Base-by-base conservation (phyloP, 2,888 invertebrate genomes). In the Apomyelois bistriatella region DNA sequence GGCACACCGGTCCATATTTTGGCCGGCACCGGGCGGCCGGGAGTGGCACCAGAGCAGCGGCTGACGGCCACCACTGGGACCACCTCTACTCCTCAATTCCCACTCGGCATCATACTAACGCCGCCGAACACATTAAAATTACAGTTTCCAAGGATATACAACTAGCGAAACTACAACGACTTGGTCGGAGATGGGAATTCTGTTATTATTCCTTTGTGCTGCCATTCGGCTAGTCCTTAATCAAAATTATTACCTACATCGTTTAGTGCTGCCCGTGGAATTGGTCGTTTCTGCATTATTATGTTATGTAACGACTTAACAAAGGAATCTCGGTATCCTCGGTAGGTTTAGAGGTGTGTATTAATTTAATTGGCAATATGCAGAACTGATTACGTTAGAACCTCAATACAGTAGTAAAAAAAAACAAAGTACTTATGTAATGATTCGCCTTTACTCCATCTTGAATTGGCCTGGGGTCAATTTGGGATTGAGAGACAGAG, bases 111-210 rank as follows among this genome's bases (percentile, higher is more conserved):
- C 74, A 77, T 75, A 76, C 79, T 77, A 75, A 82, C 76, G 79
- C 78, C 72, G 72, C 78, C 72, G 72, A 85, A 83, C 82, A 85
- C 84, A 88, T 89, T 88, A 87, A 86, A 87, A 86, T 87, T 85
- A 86, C 81, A 85, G 82, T 87, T 85, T 82, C 83, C 81, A 84
- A 86, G 85, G 79, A 80, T 79, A 77, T 66, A 69, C 74, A 74
- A 72, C 74, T 70, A 73, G 71, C 68, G 72, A 77, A 79, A 79
- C 80, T 79, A 77, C 75, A 76, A 79, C 77, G 80, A 82, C 78
- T 81, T 80, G 78, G 76, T 68, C 69, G 71, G 73, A 77, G 81
- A 81, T 73, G 77, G 77, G 82, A 77, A 79, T 79, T 78, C 67
- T 70, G 82, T 83, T 87, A 88, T 86, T 86, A 84, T 84, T 84